Base-by-base conservation (phyloP, 2,113 vertebrate genomes). In the Aleadryas rufinucha region DNA sequence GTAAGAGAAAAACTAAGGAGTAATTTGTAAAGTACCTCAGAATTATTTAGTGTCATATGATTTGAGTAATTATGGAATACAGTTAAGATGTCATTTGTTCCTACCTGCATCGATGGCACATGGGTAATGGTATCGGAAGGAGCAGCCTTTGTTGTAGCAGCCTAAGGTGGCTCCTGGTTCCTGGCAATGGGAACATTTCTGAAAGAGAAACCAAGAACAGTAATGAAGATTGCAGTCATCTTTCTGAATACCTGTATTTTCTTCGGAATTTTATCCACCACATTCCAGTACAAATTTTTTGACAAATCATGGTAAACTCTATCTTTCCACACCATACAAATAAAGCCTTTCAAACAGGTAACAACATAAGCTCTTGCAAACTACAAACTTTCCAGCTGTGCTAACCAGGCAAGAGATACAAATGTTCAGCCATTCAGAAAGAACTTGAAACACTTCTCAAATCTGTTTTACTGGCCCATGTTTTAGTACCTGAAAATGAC, bases 141-240 rank as follows among this genome's bases (percentile, higher is more conserved):
- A 99, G 98, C 99, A 99, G 97, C 99, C 99, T 99, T 99, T 99
- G 97, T 98, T 99, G 98, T 99, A 99, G 98, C 99, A 99, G 98
- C 99, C 99, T 97, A 99, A 98, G 83, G 99, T 99, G 87, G 99
- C 99, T 84, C 99, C 99, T 1, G 99, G 97, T 98, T 99, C 99
- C 98, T 99, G 99, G 97, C 99, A 99, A 98, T 99, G 98, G 76
- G 99, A 99, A 98, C 99, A 99, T 98, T 98, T 98, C 99, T 99
- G 97, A 71, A 98, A 97, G 20, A 60, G 41, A 98, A 69, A 81
- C 44, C 78, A 57, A 95, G 26, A 89, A 84, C 5, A 37, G 28
- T 30, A 76, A 71, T 89, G 74, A 94, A 87, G 11, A 66, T 31
- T 60, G 44, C 24, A 84, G 69, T 18, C 7, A 31, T 15, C 42